Evolutionary conservation across 1,140 invertebrate species (phyloP).

Genomic region (Aricia agestis): DNA sequence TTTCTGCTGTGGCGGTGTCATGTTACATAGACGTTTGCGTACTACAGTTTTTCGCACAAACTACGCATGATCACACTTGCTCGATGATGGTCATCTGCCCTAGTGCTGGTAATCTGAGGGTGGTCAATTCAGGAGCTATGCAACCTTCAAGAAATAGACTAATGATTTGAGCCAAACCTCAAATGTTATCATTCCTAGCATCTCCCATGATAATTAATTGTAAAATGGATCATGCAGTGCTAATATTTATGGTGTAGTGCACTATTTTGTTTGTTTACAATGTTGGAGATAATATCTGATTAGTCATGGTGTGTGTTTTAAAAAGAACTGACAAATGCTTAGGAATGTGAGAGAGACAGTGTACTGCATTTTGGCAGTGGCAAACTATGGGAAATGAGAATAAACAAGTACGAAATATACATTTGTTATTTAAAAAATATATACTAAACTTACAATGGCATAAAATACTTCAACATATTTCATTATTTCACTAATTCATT

Average conservation of each 20-base stretch:
- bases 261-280: slow-evolving; percentile 8
- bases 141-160: neutral
- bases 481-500: no score
- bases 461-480: no score
- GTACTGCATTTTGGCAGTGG: neutral
- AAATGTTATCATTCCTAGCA: neutral
- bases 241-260: neutral
- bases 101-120: neutral
- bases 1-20: slow-evolving; percentile 37
- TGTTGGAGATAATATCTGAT: neutral
- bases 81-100: neutral
- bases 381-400: neutral
- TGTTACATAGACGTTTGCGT: slow-evolving; percentile 33
- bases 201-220: neutral
- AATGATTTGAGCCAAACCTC: neutral
- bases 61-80: slow-evolving; percentile 19
- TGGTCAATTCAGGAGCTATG: neutral
- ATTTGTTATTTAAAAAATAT: neutral
- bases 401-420: neutral
- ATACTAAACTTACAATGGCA: no score
- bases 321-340: neutral
- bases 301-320: neutral
- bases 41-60: slow-evolving; percentile 20
- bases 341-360: neutral
- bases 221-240: neutral